phyloP scores from a whole-genome alignment of 2,113 vertebrate genomes.

The Tyto alba region DNA sequence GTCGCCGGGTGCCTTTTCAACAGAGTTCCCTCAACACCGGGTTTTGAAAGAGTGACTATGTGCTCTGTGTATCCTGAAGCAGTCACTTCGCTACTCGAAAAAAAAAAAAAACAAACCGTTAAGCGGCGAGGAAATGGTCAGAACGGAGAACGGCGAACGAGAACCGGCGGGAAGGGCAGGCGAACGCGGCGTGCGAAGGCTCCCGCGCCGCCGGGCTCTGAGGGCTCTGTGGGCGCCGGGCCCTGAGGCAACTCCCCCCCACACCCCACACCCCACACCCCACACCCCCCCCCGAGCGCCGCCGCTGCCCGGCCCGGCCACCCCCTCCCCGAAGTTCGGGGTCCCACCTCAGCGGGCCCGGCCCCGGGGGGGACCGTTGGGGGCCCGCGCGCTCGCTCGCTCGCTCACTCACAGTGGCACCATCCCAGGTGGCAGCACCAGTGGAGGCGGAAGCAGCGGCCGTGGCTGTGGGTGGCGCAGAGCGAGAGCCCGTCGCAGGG shows the following conservation, averaged over 20 bases:
- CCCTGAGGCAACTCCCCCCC: background rate
- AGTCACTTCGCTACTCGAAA: background rate
- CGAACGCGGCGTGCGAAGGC: background rate
- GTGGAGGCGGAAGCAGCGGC: slow-evolving; percentile 98
- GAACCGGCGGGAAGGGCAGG: background rate
- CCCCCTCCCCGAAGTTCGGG: background rate
- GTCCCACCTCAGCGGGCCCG: background rate
- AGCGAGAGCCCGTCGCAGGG: slow-evolving; percentile 96
- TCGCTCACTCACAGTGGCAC: slow-evolving; percentile 95
- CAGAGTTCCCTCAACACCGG: background rate
- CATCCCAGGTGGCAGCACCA: slow-evolving; percentile 99
- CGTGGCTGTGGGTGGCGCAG: slow-evolving; percentile 97
- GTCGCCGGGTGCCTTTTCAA: background rate
- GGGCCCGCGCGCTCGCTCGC: too few species aligned
- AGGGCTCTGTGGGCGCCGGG: too few species aligned
- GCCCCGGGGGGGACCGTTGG: background rate
- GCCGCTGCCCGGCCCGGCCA: background rate
- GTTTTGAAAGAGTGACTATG: background rate
- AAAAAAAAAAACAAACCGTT: too few species aligned
- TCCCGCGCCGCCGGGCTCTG: background rate
- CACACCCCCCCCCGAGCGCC: too few species aligned
- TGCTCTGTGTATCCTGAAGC: background rate
- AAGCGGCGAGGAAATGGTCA: background rate
- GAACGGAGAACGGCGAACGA: background rate
- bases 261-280: too few species aligned